Evolutionary conservation across 1,140 invertebrate species (phyloP), one percentile per base, ranked within the genome.

Genomic region (Leguminivora glycinivorella): DNA sequence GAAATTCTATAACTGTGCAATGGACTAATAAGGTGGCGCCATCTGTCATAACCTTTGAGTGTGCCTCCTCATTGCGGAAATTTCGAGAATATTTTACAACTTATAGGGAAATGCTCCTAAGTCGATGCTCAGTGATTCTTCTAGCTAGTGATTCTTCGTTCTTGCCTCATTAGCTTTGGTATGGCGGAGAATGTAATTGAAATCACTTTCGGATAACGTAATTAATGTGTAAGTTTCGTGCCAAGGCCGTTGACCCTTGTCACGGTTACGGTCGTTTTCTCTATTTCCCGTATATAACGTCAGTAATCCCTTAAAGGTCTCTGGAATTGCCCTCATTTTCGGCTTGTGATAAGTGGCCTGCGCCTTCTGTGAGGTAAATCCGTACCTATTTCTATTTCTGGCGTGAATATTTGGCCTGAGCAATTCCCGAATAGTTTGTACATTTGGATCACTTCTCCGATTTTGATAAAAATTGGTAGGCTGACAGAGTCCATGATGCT

Each of bases 261-360:
- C 43, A 52, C 43, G 17, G 43, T 19, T 52, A 19, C 43, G 43
- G 43, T 19, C 43, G 2, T 52, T 47, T 52, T 14, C 43, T 52
- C 17, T 52, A 52, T 52, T 52, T 52, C 43, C 43, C 43, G 17
- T 52, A 52, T 52, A 52, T 52, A 52, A 52, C 43, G 14, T 19
- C 17, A 22, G 43, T 52, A 52, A 52, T 52, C 43, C 43, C 43
- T 52, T 52, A 52, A 52, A 52, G 43, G 43, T 47, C 43, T 40
- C 38, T 47, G 43, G 43, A 52, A 52, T 52, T 52, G 43, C 43
- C 43, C 9, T 52, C 43, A 52, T 52, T 52, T 52, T 52, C 43
- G 17, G 43, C 43, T 52, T 19, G 43, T 52, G 43, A 52, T 52
- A 52, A 52, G 43, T 52, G 43, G 43, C 17, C 2, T 52, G 43